Conservation (phyloP, 2,113 vertebrate species). For the Platichthys stellatus region DNA sequence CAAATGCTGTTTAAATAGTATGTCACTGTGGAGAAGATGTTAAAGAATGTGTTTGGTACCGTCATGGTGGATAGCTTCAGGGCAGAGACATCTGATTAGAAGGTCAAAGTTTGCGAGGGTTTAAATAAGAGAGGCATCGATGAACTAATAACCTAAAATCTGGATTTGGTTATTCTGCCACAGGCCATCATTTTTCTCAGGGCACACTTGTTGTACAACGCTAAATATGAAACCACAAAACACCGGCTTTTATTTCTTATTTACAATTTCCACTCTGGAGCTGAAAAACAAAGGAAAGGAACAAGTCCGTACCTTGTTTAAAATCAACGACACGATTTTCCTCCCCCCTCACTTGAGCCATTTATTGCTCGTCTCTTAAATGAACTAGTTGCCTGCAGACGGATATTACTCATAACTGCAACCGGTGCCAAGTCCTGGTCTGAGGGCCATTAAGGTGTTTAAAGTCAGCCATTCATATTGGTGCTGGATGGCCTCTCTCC, state of each 20-base stretch:
- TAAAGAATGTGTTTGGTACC: conserved; percentile 22
- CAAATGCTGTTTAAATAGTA: conserved; percentile 39
- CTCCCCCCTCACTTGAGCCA: conserved; percentile 58
- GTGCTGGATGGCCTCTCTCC: conserved; percentile 69
- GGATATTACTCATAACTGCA: conserved; percentile 81
- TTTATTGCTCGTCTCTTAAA: conserved; percentile 81
- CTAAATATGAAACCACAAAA: conserved; percentile 55
- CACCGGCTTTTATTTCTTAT: conserved; percentile 71
- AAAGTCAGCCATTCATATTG: conserved; percentile 82
- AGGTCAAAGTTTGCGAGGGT: conserved; percentile 51
- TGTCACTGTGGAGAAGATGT: conserved; percentile 47
- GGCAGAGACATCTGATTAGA: conserved; percentile 32
- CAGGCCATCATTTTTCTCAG: conserved; percentile 49
- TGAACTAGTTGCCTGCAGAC: conserved; percentile 76
- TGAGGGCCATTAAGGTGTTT: conserved; percentile 80
- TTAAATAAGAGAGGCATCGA: conserved; percentile 46
- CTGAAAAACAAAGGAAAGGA: conserved; percentile 63
- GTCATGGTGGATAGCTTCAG: conserved; percentile 32
- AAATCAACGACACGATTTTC: conserved; percentile 57
- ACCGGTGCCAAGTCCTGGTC: conserved; percentile 78
- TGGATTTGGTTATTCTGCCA: conserved; percentile 52
- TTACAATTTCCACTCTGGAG: conserved; percentile 69
- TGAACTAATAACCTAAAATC: conserved; percentile 63
- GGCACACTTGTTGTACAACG: conserved; percentile 32
- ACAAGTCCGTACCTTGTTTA: conserved; percentile 60